Evolutionary conservation across 2,888 invertebrate species (phyloP).

Genomic region (Parelbella ahira): DNA sequence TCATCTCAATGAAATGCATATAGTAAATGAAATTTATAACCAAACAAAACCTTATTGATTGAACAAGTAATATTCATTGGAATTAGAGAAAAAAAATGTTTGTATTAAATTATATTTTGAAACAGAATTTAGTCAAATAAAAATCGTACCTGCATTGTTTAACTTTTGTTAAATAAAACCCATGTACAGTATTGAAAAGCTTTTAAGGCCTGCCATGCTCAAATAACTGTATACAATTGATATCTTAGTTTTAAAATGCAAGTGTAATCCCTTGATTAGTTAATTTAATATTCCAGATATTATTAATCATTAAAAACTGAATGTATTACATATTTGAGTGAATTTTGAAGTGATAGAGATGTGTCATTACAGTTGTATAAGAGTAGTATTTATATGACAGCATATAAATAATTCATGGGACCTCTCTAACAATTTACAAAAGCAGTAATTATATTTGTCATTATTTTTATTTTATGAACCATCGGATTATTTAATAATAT

Average conservation of each 20-base stretch:
- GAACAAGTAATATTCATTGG: too few species aligned
- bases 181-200: slow-evolving; percentile 23
- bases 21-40: too few species aligned
- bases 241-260: slow-evolving; percentile 23
- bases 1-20: too few species aligned
- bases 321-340: slow-evolving; percentile 9
- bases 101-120: too few species aligned
- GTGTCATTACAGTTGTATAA: slow-evolving; percentile 15
- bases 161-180: slow-evolving; percentile 13
- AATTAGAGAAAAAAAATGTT: too few species aligned
- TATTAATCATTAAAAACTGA: slow-evolving; percentile 3
- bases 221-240: slow-evolving; percentile 30
- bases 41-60: too few species aligned
- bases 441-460: slow-evolving; percentile 13
- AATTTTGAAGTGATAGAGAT: slow-evolving; percentile 18
- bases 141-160: slow-evolving; percentile 19
- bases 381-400: slow-evolving; percentile 12
- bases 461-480: slow-evolving; percentile 14
- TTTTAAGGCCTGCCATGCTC: slow-evolving; percentile 27
- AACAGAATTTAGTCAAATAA: slow-evolving; percentile 14
- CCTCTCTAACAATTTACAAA: slow-evolving; percentile 6
- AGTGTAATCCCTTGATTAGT: slow-evolving; percentile 13
- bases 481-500: too few species aligned
- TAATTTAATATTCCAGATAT: slow-evolving; percentile 8
- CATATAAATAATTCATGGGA: slow-evolving; percentile 17